Evolutionary conservation across 2,888 invertebrate species (phyloP).

Genomic region (Cyclophora albipunctata): DNA sequence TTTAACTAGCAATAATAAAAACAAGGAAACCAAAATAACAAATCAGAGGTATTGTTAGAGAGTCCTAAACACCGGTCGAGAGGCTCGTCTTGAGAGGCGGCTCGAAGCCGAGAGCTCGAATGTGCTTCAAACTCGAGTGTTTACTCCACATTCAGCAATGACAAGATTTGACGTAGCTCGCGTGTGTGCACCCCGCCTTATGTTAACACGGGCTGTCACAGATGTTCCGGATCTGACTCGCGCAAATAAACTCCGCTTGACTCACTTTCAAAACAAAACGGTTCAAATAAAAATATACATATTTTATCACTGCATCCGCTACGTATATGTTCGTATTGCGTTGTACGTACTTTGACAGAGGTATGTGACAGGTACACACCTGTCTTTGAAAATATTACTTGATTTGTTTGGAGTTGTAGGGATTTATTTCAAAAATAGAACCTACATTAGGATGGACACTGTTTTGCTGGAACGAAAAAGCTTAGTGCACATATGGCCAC

Average conservation of each 20-base stretch:
- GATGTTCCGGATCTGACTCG: constrained; percentile 16
- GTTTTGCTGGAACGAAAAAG: no score
- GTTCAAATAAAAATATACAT: no score
- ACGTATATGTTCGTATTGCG: no score
- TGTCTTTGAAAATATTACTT: no score
- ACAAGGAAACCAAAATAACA: constrained; percentile 8
- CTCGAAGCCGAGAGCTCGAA: constrained; percentile 51
- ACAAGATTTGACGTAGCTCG: constrained; percentile 44
- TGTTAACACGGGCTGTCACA: constrained; percentile 16
- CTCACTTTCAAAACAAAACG: constrained; percentile 1
- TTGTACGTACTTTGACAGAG: no score
- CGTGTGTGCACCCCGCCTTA: constrained; percentile 30
- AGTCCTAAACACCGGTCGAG: constrained; percentile 54
- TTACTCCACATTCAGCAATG: constrained; percentile 57
- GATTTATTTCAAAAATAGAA: no score
- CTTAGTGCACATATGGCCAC: no score
- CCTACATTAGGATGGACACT: no score
- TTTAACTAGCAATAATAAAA: no score
- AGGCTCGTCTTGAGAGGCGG: constrained; percentile 35
- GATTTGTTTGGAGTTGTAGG: no score
- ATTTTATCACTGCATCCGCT: no score
- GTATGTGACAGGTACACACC: no score
- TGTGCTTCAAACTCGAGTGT: constrained; percentile 51
- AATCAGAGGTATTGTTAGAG: constrained; percentile 51
- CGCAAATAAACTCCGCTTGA: constrained; percentile 8